Conservation (phyloP, 2,797 vertebrate genomes). For the Hyperoplus lanceolatus region DNA sequence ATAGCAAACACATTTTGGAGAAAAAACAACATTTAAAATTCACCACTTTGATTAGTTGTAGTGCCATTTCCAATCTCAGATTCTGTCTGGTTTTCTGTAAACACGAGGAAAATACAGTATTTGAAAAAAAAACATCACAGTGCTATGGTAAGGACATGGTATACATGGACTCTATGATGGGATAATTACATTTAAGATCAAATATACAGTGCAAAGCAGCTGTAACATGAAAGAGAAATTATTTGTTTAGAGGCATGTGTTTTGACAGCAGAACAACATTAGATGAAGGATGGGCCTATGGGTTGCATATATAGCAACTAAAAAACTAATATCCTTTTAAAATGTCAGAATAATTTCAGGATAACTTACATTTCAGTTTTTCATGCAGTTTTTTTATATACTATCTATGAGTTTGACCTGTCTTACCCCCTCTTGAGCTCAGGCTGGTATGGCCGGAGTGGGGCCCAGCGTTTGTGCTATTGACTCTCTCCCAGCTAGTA, state of each 20-base stretch:
- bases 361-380: too few relatives aligned
- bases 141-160: background rate
- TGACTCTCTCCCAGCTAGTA: conserved; percentile 2
- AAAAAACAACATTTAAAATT: conserved; percentile 22
- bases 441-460: conserved; percentile 3
- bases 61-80: background rate
- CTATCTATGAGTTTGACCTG: background rate
- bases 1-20: background rate
- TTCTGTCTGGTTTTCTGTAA: background rate
- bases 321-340: background rate
- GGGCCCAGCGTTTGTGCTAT: background rate
- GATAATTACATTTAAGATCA: background rate
- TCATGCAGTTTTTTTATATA: too few relatives aligned
- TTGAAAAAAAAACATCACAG: conserved; percentile 20
- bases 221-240: background rate
- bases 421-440: background rate
- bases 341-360: background rate
- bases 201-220: background rate
- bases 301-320: too few relatives aligned
- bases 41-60: background rate
- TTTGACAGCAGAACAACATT: too few relatives aligned
- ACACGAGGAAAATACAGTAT: background rate
- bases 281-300: too few relatives aligned
- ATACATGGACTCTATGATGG: background rate
- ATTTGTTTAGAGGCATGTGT: background rate